Conservation (phyloP, 1,140 invertebrate species). For the Temnothorax nylanderi region DNA sequence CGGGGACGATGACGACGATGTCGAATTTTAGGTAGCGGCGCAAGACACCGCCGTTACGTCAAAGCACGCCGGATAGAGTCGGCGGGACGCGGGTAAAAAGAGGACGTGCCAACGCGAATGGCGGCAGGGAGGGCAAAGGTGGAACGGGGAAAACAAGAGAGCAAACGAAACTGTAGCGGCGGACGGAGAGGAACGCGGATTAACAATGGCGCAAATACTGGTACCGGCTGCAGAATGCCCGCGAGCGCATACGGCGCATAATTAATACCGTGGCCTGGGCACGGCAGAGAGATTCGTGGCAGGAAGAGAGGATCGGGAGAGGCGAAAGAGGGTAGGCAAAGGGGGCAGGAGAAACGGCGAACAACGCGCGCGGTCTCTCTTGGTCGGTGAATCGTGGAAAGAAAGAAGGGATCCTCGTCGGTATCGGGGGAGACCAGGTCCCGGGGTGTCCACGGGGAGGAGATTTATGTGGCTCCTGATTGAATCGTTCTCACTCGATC, state of each 20-base stretch:
- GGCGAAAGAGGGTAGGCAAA: conserved; percentile 25
- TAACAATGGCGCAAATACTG: conserved; percentile 85
- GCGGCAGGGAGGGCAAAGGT: background rate
- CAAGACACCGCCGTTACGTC: conserved; percentile 14
- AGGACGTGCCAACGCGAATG: conserved; percentile 40
- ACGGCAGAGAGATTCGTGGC: conserved; percentile 60
- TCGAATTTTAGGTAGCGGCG: conserved; percentile 58
- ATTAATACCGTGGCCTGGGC: conserved; percentile 81
- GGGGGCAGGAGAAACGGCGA: conserved; percentile 46
- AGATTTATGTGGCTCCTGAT: conserved; percentile 86
- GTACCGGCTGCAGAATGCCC: conserved; percentile 83
- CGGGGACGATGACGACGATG: conserved; percentile 52
- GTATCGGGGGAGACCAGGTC: conserved; percentile 72
- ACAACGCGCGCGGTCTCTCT: conserved; percentile 45
- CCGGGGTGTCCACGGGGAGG: conserved; percentile 84
- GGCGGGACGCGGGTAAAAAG: conserved; percentile 64
- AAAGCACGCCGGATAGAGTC: background rate
- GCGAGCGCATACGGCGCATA: conserved; percentile 84
- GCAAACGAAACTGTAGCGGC: conserved; percentile 83
- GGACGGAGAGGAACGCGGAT: conserved; percentile 81
- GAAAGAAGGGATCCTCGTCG: conserved; percentile 65
- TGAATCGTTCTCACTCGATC: conserved; percentile 86
- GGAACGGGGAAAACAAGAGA: conserved; percentile 44
- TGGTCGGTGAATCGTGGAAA: conserved; percentile 68
- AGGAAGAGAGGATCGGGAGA: conserved; percentile 64